Evolutionary conservation across 2,113 vertebrate species (phyloP), one percentile per base, ranked within the genome.

Genomic region (Varanus komodoensis): DNA sequence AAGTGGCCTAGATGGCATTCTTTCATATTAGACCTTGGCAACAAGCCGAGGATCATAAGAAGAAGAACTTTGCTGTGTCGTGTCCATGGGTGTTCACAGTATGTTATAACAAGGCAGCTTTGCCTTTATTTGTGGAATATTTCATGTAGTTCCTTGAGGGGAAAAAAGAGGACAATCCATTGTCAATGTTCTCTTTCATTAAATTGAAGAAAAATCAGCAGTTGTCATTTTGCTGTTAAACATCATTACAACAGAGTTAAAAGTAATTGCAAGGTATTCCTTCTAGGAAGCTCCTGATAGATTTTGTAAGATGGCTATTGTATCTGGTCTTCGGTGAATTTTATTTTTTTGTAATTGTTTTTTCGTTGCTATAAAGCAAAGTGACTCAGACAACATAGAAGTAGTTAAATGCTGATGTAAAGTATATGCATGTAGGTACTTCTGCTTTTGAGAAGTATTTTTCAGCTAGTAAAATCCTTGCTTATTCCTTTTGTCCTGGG

Each of bases 21-120:
- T 96, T 96, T 96, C 97, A 96, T 96, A 95, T 94, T 95, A 96
- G 92, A 93, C 90, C 96, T 94, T 95, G 94, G 95, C 96, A 97
- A 92, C 91, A 95, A 91, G 48, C 93, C 90, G 87, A 75, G 92
- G 89, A 57, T 96, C 87, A 57, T 94, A 96, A 96, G 92, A 90
- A 68, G 86, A 95, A 95, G 92, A 95, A 93, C 87, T 96, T 94
- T 93, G 96, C 93, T 95, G 90, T 84, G 93, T 94, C 93, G n/a
- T 61, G 44, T 83, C 38, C 87, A 71, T 92, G 89, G 91, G 87
- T 95, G 90, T 94, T 95, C 94, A 94, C 88, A 92, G 92, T 94
- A 93, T 93, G 93, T 83, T 93, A 91, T 34, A 85, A 67, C 90
- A 93, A 93, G 92, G 92, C 92, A 91, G 82, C 89, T 34, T 89